Evolutionary conservation across 2,797 vertebrate genomes (phyloP).

Genomic region (Lerista edwardsae): DNA sequence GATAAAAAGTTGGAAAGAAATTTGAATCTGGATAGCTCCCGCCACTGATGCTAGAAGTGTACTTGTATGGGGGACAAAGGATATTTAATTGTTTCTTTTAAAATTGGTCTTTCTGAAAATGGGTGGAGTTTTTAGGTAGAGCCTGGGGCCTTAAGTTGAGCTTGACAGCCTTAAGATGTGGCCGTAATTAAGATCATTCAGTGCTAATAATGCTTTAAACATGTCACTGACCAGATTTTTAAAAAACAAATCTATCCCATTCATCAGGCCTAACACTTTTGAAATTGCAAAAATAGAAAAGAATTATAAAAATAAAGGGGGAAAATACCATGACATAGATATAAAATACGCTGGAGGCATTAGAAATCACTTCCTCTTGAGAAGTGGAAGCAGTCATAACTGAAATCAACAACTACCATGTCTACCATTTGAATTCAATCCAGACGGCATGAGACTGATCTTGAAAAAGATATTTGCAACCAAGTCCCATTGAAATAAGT

Average conservation of each 20-base stretch:
- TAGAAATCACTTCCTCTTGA: too few species aligned
- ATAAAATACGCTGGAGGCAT: too few species aligned
- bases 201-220: constrained; percentile 24
- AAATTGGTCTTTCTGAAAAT: background rate
- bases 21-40: background rate
- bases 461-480: background rate
- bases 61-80: background rate
- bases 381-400: too few species aligned
- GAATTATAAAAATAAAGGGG: too few species aligned
- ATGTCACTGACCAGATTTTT: background rate
- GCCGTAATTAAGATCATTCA: constrained; percentile 38
- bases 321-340: too few species aligned
- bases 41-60: background rate
- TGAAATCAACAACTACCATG: too few species aligned
- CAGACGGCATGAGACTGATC: background rate
- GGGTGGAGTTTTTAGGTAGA: background rate
- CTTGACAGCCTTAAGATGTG: constrained; percentile 33
- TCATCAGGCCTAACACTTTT: background rate
- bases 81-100: background rate
- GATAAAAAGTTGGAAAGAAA: constrained; percentile 24
- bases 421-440: background rate
- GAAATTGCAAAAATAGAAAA: background rate
- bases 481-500: background rate
- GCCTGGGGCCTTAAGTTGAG: background rate
- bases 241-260: constrained; percentile 43